Conservation (phyloP, 2,888 invertebrate genomes). For the Cetonia aurata region DNA sequence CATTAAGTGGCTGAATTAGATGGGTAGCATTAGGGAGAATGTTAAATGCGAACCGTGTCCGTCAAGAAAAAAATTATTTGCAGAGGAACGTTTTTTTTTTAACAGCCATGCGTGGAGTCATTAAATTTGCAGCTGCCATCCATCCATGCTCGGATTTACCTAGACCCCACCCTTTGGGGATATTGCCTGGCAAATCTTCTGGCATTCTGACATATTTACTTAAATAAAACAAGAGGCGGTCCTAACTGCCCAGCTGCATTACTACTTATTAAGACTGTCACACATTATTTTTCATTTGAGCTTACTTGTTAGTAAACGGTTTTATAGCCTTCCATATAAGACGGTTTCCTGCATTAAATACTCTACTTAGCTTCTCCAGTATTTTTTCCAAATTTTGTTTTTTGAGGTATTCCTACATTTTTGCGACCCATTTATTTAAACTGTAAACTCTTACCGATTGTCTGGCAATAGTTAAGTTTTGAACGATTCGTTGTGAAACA, state of each 20-base stretch:
- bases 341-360: neutral
- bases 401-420: neutral
- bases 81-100: conserved; percentile 14
- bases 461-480: neutral
- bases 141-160: conserved; percentile 5
- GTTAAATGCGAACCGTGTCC: conserved; percentile 38
- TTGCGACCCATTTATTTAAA: neutral
- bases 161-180: conserved; percentile 15
- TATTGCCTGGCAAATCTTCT: neutral
- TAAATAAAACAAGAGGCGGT: conserved; percentile 1
- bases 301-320: neutral
- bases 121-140: neutral
- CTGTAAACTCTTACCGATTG: neutral
- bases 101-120: neutral
- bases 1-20: conserved; percentile 48
- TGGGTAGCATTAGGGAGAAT: conserved; percentile 42
- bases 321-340: neutral
- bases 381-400: neutral
- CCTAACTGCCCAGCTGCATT: neutral
- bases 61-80: conserved; percentile 27
- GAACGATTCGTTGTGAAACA: neutral
- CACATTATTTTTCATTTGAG: neutral
- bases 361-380: neutral
- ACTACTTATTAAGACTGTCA: neutral
- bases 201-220: conserved; percentile 9